Evolutionary conservation across 1,140 invertebrate species (phyloP).

Genomic region (Uloborus diversus): DNA sequence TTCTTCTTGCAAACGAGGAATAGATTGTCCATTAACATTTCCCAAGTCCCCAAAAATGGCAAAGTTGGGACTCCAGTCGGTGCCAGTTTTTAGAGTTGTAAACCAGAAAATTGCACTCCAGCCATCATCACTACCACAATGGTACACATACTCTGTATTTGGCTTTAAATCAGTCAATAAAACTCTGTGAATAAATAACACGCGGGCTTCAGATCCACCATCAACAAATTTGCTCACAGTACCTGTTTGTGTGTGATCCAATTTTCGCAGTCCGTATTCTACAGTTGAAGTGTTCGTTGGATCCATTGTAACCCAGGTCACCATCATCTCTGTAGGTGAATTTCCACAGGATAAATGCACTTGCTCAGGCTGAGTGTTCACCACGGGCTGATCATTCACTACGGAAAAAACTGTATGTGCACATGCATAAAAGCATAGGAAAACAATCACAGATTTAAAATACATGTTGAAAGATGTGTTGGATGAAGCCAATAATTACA

Average conservation of each 20-base stretch:
- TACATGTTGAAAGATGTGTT: neutral
- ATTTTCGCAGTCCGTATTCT: slow-evolving; percentile 75
- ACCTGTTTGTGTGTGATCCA: slow-evolving; percentile 71
- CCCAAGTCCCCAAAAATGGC: slow-evolving; percentile 71
- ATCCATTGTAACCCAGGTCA: slow-evolving; percentile 89
- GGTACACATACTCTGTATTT: slow-evolving; percentile 71
- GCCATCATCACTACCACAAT: slow-evolving; percentile 63
- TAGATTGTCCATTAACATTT: slow-evolving; percentile 68
- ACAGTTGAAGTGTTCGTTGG: slow-evolving; percentile 76
- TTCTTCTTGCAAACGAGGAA: slow-evolving; percentile 66
- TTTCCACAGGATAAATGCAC: slow-evolving; percentile 64
- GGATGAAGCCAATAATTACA: too few relatives aligned
- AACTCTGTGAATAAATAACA: slow-evolving; percentile 85
- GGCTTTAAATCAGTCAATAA: slow-evolving; percentile 71
- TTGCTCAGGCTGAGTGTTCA: slow-evolving; percentile 75
- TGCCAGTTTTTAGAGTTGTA: slow-evolving; percentile 61
- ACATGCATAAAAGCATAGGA: neutral
- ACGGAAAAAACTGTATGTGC: neutral
- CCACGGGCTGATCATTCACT: neutral
- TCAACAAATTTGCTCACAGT: slow-evolving; percentile 77
- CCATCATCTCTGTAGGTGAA: slow-evolving; percentile 76
- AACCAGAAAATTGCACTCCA: slow-evolving; percentile 67
- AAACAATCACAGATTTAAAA: neutral
- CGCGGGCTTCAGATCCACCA: slow-evolving; percentile 74
- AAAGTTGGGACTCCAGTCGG: slow-evolving; percentile 66